A percentile compares a stretch with the other conserved stretches of the same genome.
Evolutionary conservation across 2,888 invertebrate species (phyloP).

Genomic region (Andrena trimmerana): DNA sequence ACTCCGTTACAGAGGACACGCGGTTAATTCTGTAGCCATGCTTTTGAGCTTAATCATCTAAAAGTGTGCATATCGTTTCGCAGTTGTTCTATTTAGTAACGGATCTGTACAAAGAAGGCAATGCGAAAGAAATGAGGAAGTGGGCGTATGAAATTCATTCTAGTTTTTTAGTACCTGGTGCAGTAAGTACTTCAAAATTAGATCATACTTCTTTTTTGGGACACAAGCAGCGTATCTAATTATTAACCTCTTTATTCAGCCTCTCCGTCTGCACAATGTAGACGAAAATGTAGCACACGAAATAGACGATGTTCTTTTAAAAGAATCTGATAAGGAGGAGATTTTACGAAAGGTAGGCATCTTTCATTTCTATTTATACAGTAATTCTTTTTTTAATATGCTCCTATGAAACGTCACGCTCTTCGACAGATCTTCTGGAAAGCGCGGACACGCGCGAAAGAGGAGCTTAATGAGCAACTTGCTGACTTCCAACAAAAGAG

Average conservation of each 20-base stretch:
- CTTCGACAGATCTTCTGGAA: constrained; percentile 90
- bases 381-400: background rate
- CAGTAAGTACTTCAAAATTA: constrained; percentile 87
- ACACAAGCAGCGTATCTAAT: constrained; percentile 7
- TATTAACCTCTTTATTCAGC: constrained; percentile 86
- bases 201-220: background rate
- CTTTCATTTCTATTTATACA: background rate
- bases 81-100: constrained; percentile 95
- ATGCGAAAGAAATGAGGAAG: constrained; percentile 95
- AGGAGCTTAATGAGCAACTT: constrained; percentile 92
- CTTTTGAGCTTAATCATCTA: background rate
- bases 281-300: constrained; percentile 95
- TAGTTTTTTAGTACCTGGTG: constrained; percentile 96
- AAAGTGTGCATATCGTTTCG: constrained; percentile 77
- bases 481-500: constrained; percentile 95
- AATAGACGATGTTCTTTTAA: constrained; percentile 94
- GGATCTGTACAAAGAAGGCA: constrained; percentile 94
- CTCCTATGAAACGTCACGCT: constrained; percentile 12
- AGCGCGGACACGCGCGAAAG: constrained; percentile 93
- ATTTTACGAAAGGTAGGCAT: constrained; percentile 90
- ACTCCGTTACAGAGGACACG: background rate
- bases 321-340: constrained; percentile 96
- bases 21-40: background rate
- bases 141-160: constrained; percentile 99
- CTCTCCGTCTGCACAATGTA: constrained; percentile 91